Conservation (phyloP, 2,797 vertebrate genomes). For the Spinus olivaceus region DNA sequence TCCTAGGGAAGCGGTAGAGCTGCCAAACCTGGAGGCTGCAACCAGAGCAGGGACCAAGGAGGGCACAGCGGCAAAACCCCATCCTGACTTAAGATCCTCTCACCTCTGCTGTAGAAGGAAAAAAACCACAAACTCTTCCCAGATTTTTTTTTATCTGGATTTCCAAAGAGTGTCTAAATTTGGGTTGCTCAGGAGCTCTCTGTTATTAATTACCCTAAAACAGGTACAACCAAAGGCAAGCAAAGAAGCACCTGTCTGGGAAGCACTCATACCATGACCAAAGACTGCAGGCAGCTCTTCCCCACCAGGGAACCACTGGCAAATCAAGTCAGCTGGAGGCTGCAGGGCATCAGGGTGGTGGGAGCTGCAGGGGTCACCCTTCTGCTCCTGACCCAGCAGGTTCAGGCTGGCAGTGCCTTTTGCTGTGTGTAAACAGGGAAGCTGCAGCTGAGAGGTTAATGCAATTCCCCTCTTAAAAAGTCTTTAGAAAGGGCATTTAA, state of each 20-base stretch:
- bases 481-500: neutral
- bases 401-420: neutral
- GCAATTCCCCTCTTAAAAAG: neutral
- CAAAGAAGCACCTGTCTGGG: neutral
- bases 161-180: neutral
- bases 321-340: neutral
- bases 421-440: neutral
- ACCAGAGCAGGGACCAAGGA: neutral
- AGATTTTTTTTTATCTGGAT: neutral
- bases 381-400: neutral
- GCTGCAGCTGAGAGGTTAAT: neutral
- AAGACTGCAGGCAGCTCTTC: neutral
- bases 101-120: neutral
- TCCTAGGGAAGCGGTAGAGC: neutral
- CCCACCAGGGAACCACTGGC: neutral
- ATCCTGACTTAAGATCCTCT: neutral
- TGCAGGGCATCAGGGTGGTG: neutral
- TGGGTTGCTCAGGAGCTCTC: neutral
- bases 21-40: neutral
- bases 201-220: neutral
- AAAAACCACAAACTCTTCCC: neutral
- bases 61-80: neutral
- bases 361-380: neutral
- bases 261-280: fast-evolving
- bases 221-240: neutral